Evolutionary conservation across 2,888 invertebrate genomes (phyloP).

Genomic region (Leptinotarsa peninsularis): DNA sequence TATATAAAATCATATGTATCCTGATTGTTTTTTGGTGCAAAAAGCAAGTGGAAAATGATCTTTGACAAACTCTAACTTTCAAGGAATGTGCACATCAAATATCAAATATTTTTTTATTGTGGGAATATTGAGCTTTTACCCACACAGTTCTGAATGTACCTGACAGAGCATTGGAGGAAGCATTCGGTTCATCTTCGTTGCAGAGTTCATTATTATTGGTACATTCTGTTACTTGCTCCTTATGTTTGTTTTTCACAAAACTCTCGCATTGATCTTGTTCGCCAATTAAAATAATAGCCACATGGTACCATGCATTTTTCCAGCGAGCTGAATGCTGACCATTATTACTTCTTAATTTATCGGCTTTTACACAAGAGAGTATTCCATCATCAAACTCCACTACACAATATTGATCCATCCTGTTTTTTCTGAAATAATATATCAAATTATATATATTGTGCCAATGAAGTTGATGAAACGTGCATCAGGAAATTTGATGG

Average conservation of each 20-base stretch:
- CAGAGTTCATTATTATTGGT: neutral
- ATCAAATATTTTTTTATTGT: no score
- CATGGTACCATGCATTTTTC: neutral
- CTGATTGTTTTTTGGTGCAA: no score
- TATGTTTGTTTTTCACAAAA: neutral
- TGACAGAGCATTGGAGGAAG: no score
- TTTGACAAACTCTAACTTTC: no score
- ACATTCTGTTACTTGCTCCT: neutral
- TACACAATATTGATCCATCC: neutral
- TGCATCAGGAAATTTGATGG: no score
- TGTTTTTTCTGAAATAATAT: neutral
- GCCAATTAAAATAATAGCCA: neutral
- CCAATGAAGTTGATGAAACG: no score
- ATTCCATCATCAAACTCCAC: neutral
- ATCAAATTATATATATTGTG: no score
- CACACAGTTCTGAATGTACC: no score
- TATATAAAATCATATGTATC: no score
- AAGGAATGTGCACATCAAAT: no score
- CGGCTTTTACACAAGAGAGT: neutral
- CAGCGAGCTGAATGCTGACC: neutral
- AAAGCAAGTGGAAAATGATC: no score
- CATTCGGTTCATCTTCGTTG: neutral
- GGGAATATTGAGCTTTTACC: no score
- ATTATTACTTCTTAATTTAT: neutral
- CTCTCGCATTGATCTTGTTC: neutral